Evolutionary conservation across 2,888 invertebrate genomes (phyloP).

Genomic region (Lobophora halterata): DNA sequence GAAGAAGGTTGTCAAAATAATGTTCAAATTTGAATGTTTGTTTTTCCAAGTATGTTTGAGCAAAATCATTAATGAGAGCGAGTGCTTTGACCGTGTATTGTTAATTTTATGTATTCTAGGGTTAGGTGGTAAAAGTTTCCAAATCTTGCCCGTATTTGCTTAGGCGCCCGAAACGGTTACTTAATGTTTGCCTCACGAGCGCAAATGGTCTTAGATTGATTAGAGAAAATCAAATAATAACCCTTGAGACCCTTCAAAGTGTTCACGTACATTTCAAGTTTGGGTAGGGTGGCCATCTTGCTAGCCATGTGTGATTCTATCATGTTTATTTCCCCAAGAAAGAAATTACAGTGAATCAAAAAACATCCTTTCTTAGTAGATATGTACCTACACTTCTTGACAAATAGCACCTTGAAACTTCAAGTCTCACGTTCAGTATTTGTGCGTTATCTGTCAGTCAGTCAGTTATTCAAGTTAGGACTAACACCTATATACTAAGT

Average conservation of each 20-base stretch:
- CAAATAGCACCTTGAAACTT: too few relatives aligned
- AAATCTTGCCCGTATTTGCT: conserved; percentile 23
- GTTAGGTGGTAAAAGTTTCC: conserved; percentile 2
- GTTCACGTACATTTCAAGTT: conserved; percentile 53
- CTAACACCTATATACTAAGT: too few relatives aligned
- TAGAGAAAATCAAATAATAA: conserved; percentile 61
- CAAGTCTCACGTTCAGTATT: too few relatives aligned
- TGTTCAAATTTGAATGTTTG: too few relatives aligned
- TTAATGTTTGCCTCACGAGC: conserved; percentile 6
- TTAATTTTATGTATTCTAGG: not conserved
- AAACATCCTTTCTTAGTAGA: not conserved
- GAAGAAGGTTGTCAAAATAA: too few relatives aligned
- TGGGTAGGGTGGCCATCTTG: conserved; percentile 35
- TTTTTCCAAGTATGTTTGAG: too few relatives aligned
- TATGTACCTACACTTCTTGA: too few relatives aligned
- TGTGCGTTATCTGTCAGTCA: too few relatives aligned
- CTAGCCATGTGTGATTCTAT: too few relatives aligned
- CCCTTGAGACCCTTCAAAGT: conserved; percentile 41
- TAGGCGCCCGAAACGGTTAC: conserved; percentile 18
- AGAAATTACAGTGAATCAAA: conserved; percentile 1
- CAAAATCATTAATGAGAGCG: not conserved
- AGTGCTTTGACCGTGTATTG: too few relatives aligned
- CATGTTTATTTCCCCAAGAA: too few relatives aligned
- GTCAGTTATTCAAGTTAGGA: too few relatives aligned
- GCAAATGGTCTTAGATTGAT: conserved; percentile 43